phyloP scores from a whole-genome alignment of 2,797 vertebrate species.

The Picus viridis region DNA sequence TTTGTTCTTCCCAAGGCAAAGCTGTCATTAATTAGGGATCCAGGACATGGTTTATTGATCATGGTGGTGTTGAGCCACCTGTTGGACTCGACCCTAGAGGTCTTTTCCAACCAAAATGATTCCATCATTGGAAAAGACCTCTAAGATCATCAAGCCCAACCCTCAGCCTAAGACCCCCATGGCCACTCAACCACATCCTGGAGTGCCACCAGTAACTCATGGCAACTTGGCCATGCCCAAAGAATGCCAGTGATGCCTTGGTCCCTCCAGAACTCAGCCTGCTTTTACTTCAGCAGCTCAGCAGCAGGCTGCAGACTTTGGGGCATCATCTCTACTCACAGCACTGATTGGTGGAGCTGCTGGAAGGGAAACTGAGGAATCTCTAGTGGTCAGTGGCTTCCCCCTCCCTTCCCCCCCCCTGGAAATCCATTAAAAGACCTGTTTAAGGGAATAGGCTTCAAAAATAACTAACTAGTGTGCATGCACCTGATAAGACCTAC shows the following conservation, averaged over 20 bases:
- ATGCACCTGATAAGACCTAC: neutral
- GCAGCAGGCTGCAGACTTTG: neutral
- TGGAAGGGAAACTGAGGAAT: neutral
- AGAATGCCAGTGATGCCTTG: neutral
- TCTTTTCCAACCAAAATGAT: too few species aligned
- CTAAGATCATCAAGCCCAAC: too few species aligned
- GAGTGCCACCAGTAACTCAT: too few species aligned
- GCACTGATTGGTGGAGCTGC: neutral
- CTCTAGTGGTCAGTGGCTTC: neutral
- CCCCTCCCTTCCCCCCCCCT: neutral
- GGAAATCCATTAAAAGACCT: neutral
- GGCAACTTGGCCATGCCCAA: neutral
- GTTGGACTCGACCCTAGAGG: too few species aligned
- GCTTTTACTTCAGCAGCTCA: fast-evolving
- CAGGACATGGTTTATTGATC: too few species aligned
- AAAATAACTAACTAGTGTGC: neutral
- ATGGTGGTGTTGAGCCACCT: too few species aligned
- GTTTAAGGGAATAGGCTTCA: neutral
- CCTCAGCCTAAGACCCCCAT: too few species aligned
- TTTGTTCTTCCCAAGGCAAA: too few species aligned
- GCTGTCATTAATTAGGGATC: too few species aligned
- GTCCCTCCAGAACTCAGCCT: neutral
- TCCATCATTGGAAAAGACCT: too few species aligned
- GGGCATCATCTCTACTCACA: neutral
- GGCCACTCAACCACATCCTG: too few species aligned